Evolutionary conservation across 2,797 vertebrate genomes (phyloP).

Genomic region (Stomatorhinus walkeri): DNA sequence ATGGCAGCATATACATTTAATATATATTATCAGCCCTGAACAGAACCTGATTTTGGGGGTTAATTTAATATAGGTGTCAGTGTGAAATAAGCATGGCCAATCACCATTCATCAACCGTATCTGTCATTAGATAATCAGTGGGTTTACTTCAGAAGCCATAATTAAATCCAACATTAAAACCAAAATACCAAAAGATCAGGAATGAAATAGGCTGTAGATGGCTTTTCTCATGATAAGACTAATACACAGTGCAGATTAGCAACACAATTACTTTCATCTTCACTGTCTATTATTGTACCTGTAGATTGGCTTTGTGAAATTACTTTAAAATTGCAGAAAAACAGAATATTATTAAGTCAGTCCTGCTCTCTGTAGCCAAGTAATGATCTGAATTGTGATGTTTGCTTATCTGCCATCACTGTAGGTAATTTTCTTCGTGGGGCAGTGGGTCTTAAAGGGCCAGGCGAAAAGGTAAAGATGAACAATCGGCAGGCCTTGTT

Average conservation of each 20-base stretch:
- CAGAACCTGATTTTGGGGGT: neutral
- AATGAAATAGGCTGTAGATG: slow-evolving; percentile 19
- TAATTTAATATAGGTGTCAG: neutral
- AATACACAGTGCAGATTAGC: neutral
- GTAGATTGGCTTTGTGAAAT: neutral
- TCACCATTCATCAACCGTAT: neutral
- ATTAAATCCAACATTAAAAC: neutral
- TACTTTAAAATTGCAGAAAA: neutral
- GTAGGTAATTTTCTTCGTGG: neutral
- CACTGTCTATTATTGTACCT: neutral
- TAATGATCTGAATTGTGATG: neutral
- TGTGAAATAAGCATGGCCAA: neutral
- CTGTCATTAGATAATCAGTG: neutral
- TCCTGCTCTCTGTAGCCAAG: slow-evolving; percentile 38
- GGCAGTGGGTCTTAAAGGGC: neutral
- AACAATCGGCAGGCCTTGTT: neutral
- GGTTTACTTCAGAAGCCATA: neutral
- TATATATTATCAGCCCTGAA: neutral
- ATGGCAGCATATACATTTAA: neutral
- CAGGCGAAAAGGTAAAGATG: neutral
- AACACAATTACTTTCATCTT: neutral
- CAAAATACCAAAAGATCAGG: neutral
- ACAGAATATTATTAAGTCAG: neutral
- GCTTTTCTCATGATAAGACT: neutral
- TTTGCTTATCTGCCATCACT: neutral